phyloP scores from a whole-genome alignment of 2,113 vertebrate genomes.

The Spea bombifrons region DNA sequence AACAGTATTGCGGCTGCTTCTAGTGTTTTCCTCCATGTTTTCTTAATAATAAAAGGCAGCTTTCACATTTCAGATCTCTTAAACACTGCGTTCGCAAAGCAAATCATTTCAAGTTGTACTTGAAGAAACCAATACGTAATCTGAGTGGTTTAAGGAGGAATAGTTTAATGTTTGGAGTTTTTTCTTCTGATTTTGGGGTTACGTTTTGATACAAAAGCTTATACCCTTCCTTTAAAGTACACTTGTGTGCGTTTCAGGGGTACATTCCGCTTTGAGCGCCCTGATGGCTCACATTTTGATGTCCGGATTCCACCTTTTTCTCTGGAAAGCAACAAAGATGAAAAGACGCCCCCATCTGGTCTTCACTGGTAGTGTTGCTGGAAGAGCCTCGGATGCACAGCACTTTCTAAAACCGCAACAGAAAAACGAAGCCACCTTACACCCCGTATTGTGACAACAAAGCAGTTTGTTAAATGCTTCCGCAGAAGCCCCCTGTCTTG shows the following conservation, averaged over 20 bases:
- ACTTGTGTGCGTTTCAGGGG: slow-evolving; percentile 70
- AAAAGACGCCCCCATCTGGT: slow-evolving; percentile 94
- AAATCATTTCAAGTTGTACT: too few relatives aligned
- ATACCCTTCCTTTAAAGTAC: too few relatives aligned
- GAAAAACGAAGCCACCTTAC: neutral
- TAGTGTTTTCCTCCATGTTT: too few relatives aligned
- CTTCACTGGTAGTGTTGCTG: slow-evolving; percentile 79
- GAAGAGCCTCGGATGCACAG: slow-evolving; percentile 17
- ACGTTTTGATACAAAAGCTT: too few relatives aligned
- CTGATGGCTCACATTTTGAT: slow-evolving; percentile 93
- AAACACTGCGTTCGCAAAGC: too few relatives aligned
- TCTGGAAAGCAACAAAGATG: slow-evolving; percentile 97
- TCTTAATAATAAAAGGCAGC: too few relatives aligned
- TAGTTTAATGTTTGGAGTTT: too few relatives aligned
- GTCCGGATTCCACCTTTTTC: slow-evolving; percentile 97
- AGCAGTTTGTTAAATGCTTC: slow-evolving; percentile 47
- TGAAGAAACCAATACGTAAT: too few relatives aligned
- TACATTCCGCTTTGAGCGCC: slow-evolving; percentile 93
- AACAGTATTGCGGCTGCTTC: too few relatives aligned
- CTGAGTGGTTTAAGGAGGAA: too few relatives aligned
- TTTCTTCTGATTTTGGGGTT: too few relatives aligned
- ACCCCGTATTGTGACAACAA: neutral
- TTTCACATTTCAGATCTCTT: too few relatives aligned
- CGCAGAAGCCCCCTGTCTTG: slow-evolving; percentile 21
- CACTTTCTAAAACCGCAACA: slow-evolving; percentile 32